Evolutionary conservation across 2,113 vertebrate species (phyloP).

Genomic region (Gymnorhina tibicen): DNA sequence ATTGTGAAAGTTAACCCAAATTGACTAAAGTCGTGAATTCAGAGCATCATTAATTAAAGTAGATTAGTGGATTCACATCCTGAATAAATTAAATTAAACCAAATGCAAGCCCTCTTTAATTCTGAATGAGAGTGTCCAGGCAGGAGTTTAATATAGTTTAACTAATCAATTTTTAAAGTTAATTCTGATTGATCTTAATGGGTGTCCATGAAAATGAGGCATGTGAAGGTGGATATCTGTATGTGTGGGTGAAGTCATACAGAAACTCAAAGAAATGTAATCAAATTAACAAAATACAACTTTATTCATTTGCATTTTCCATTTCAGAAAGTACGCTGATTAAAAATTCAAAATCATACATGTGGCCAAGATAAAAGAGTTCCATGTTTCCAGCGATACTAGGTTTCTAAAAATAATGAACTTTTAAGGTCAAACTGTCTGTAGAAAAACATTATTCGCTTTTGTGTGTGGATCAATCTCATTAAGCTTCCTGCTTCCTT

Average conservation of each 20-base stretch:
- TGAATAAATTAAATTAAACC: conserved; percentile 34
- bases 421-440: conserved; percentile 53
- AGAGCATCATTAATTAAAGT: conserved; percentile 26
- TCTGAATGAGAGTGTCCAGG: conserved; percentile 7
- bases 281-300: background rate
- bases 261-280: background rate
- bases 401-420: conserved; percentile 65
- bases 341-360: background rate
- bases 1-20: conserved; percentile 8
- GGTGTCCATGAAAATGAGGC: background rate
- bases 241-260: background rate
- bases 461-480: background rate
- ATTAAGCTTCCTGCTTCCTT: conserved; percentile 50
- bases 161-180: background rate
- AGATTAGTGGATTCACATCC: conserved; percentile 22
- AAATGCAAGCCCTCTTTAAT: conserved; percentile 4
- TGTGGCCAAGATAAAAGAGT: background rate
- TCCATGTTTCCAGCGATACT: background rate
- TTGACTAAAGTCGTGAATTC: conserved; percentile 36
- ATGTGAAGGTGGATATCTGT: background rate
- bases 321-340: background rate
- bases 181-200: conserved; percentile 4
- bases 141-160: conserved; percentile 29
- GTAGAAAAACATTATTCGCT: background rate
- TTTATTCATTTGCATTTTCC: background rate